Evolutionary conservation across 2,797 vertebrate genomes (phyloP).

Genomic region (Ceyx erithaca): DNA sequence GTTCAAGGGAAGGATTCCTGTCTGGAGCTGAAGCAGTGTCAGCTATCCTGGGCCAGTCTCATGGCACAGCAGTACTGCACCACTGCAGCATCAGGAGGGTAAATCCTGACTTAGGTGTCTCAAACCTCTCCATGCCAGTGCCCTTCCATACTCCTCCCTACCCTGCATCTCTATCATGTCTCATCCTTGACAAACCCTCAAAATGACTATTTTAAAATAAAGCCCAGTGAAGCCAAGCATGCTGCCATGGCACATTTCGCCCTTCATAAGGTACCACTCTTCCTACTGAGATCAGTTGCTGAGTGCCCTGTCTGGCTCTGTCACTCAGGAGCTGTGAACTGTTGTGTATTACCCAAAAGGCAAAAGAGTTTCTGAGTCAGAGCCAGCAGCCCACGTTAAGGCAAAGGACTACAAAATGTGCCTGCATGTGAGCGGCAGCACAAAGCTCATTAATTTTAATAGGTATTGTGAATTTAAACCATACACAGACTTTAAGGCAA

Average conservation of each 20-base stretch:
- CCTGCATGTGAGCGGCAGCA: neutral
- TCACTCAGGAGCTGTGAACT: neutral
- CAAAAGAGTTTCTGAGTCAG: neutral
- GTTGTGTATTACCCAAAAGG: neutral
- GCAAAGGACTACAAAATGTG: neutral
- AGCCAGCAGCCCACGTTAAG: neutral
- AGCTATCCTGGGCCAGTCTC: neutral
- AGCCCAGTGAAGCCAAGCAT: neutral
- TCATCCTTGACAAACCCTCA: neutral
- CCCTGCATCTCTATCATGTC: too few species aligned
- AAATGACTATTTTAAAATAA: neutral
- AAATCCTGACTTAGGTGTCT: neutral
- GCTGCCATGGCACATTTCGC: neutral
- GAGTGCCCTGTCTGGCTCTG: neutral
- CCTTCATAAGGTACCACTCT: rapidly evolving
- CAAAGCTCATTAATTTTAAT: slow-evolving; percentile 22
- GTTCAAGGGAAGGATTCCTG: neutral
- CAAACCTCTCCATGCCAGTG: rapidly evolving
- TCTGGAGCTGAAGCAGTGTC: neutral
- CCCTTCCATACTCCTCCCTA: rapidly evolving
- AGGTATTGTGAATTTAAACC: neutral
- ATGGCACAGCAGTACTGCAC: neutral
- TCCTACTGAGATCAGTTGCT: rapidly evolving
- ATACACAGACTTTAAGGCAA: neutral
- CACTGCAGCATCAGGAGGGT: rapidly evolving